A percentile compares a stretch with the other conserved stretches of the same genome.
Evolutionary conservation across 1,140 invertebrate genomes (phyloP).

Genomic region (Nebria ingens): DNA sequence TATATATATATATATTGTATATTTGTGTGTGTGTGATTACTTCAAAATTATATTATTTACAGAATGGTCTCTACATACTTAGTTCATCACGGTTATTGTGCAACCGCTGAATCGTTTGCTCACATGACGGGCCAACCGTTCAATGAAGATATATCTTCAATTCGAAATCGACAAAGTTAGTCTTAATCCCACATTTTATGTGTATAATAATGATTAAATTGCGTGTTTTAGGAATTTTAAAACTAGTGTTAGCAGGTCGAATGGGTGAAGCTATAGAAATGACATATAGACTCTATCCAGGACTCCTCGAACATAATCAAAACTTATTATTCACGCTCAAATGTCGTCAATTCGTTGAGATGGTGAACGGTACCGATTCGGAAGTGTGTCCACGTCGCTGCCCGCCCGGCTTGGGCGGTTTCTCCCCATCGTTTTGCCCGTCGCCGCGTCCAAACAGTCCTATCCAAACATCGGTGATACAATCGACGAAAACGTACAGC

Average conservation of each 20-base stretch:
- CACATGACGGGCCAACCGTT: slow-evolving; percentile 81
- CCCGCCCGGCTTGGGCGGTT: slow-evolving; percentile 22
- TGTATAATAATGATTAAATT: slow-evolving; percentile 10
- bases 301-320: slow-evolving; percentile 76
- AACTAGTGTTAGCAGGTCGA: slow-evolving; percentile 79
- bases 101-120: slow-evolving; percentile 93
- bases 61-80: slow-evolving; percentile 96
- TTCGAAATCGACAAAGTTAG: slow-evolving; percentile 95
- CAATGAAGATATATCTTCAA: slow-evolving; percentile 86
- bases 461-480: slow-evolving; percentile 60
- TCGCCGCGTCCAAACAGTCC: slow-evolving; percentile 36
- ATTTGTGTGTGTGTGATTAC: slow-evolving; percentile 12
- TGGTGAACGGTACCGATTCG: slow-evolving; percentile 75
- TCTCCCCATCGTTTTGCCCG: slow-evolving; percentile 36
- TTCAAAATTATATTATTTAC: too few species aligned
- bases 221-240: slow-evolving; percentile 72
- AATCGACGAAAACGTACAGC: slow-evolving; percentile 56
- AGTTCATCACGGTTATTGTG: slow-evolving; percentile 94
- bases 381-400: slow-evolving; percentile 41
- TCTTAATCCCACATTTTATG: slow-evolving; percentile 17
- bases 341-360: slow-evolving; percentile 96
- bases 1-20: slow-evolving; percentile 8
- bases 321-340: slow-evolving; percentile 91
- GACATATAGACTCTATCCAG: slow-evolving; percentile 81
- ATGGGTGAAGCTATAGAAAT: slow-evolving; percentile 92